A percentile compares a stretch with the other conserved stretches of the same genome.
Evolutionary conservation across 2,797 vertebrate genomes (phyloP).

Genomic region (Florisuga fusca): DNA sequence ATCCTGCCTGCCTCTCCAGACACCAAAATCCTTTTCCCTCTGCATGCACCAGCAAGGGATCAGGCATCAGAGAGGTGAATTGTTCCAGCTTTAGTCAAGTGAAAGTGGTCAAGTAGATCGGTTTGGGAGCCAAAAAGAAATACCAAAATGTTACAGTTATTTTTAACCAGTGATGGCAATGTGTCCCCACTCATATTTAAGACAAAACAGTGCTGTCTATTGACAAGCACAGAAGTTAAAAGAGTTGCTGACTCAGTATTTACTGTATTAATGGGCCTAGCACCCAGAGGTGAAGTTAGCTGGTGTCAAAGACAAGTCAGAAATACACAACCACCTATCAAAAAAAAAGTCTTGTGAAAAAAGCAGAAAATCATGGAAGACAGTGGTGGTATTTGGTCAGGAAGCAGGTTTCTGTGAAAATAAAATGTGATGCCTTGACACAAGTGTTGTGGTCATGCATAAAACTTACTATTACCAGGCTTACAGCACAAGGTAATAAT

Average conservation of each 20-base stretch:
- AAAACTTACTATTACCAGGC: not conserved
- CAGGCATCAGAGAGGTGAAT: accelerated
- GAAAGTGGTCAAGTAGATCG: not conserved
- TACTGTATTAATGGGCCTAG: not conserved
- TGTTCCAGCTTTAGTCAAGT: not conserved
- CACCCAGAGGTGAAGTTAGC: not conserved
- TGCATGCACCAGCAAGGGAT: not conserved
- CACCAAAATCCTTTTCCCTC: not conserved
- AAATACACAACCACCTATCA: not conserved
- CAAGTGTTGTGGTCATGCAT: not conserved
- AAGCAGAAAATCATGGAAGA: not conserved
- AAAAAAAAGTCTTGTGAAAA: not conserved
- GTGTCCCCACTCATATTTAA: not conserved
- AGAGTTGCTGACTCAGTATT: not conserved
- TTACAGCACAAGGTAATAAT: not conserved
- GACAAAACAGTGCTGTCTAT: not conserved
- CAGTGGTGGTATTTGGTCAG: not conserved
- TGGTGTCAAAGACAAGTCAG: not conserved
- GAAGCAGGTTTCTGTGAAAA: not conserved
- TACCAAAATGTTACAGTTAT: not conserved
- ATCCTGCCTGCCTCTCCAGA: not conserved
- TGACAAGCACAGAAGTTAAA: not conserved
- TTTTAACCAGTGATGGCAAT: not conserved
- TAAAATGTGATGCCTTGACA: not conserved
- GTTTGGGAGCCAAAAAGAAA: not conserved